Evolutionary conservation across 1,140 invertebrate species (phyloP).

Genomic region (Zaprionus camerounensis): DNA sequence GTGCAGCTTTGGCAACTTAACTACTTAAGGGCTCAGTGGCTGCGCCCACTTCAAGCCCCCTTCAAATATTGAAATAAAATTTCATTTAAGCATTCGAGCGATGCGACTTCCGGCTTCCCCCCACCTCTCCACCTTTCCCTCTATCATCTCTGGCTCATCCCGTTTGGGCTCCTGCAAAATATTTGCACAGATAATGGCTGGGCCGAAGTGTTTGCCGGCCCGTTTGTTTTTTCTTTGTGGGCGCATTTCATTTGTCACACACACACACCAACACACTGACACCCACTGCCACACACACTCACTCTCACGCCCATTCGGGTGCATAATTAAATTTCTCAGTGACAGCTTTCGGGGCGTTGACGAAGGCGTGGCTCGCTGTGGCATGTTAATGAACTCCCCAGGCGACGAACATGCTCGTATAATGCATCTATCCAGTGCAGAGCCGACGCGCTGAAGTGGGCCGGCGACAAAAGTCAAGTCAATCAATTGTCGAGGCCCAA

Average conservation of each 20-base stretch:
- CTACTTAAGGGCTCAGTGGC: slow-evolving; percentile 41
- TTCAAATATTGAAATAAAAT: slow-evolving; percentile 78
- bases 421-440: slow-evolving; percentile 41
- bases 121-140: no score
- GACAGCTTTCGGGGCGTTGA: slow-evolving; percentile 28
- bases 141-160: neutral
- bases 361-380: slow-evolving; percentile 23
- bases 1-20: slow-evolving; percentile 56
- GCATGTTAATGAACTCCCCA: slow-evolving; percentile 45
- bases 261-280: slow-evolving; percentile 7
- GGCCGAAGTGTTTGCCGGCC: slow-evolving; percentile 50
- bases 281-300: slow-evolving; percentile 7
- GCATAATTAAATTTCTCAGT: slow-evolving; percentile 64
- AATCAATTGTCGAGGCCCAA: slow-evolving; percentile 27
- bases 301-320: slow-evolving; percentile 33
- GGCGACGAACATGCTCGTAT: slow-evolving; percentile 22
- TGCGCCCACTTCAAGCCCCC: slow-evolving; percentile 32
- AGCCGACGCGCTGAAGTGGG: slow-evolving; percentile 11
- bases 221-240: slow-evolving; percentile 39
- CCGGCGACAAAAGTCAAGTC: slow-evolving; percentile 26
- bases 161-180: slow-evolving; percentile 41
- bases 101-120: neutral
- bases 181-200: slow-evolving; percentile 70
- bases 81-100: slow-evolving; percentile 53
- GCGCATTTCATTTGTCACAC: slow-evolving; percentile 30